Evolutionary conservation across 2,797 vertebrate genomes (phyloP), one percentile per base, ranked within the genome.

Genomic region (Acrossocheilus wenchowensis): DNA sequence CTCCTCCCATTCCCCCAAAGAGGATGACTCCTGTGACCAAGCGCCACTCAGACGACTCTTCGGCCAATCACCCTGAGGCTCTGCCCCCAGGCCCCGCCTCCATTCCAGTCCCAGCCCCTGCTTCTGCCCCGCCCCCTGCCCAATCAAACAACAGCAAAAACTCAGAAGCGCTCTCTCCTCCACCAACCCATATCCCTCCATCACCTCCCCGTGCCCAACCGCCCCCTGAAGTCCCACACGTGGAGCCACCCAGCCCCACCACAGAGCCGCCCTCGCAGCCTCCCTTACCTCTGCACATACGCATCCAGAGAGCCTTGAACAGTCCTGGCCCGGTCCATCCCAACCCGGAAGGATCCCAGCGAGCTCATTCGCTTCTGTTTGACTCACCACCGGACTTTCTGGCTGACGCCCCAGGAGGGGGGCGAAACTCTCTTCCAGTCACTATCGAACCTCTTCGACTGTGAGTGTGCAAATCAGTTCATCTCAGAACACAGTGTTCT

Each of bases 381-480:
- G 97, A 98, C 86, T 91, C 79, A 2, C 93, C 89, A 15, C 95
- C 94, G 1, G 95, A 93, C 0, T 91, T 96, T 43, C 93, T 95
- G 19, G 78, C 0, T 0, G 92, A 95, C 72, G 88, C 79, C 30
- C 43, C 30, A 23, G 57, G 78, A 0, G 92, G 74, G 10, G 89
- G 90, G 0, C 94, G 97, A 0, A 91, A 91, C 89, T 98, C 97
- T 1, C 96, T 99, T 66, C 98, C 97, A 0, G 89, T 98, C 93
- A 98, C 97, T 91, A 97, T 99, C 0, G 97, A 99, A 93, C 97
- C 97, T 86, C 96, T 99, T 62, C 96, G 97, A 95, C 97, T 99
- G 98, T 99, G 93, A 98, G 98, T 97, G 57, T 66, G 3, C 12
- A 54, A 43, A 78, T 54, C 23, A 54, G 34, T 84, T 69, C 8